Conservation (phyloP, 2,113 vertebrate genomes). For the Vimba vimba region DNA sequence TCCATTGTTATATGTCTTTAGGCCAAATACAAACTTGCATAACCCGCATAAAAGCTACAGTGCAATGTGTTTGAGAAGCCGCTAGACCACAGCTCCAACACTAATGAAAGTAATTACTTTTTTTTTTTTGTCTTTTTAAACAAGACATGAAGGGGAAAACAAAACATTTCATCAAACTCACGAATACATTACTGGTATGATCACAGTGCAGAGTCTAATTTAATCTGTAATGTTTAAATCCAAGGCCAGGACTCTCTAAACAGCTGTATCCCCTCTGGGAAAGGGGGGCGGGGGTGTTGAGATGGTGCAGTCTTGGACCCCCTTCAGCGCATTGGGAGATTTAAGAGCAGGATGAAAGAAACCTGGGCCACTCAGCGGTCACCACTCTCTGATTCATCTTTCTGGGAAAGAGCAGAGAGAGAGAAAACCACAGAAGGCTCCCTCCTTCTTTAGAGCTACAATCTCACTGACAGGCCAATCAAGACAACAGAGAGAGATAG, state of each 20-base stretch:
- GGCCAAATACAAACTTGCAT: not conserved
- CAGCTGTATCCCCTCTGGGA: constrained; percentile 33
- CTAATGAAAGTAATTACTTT: not conserved
- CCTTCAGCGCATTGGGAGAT: constrained; percentile 54
- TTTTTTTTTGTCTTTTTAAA: not conserved
- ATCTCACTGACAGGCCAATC: constrained; percentile 8
- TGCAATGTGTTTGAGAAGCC: not conserved
- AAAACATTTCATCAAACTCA: constrained; percentile 24
- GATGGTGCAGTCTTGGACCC: constrained; percentile 39
- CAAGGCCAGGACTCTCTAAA: constrained; percentile 26
- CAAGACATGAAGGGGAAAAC: constrained; percentile 6
- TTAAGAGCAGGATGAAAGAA: constrained; percentile 65
- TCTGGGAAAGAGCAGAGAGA: constrained; percentile 69
- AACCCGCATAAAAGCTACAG: not conserved
- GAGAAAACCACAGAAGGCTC: constrained; percentile 54
- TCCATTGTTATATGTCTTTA: not conserved
- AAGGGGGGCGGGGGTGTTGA: constrained; percentile 1
- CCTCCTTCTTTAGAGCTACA: constrained; percentile 53
- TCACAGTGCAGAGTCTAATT: constrained; percentile 11
- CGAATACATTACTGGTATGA: constrained; percentile 29
- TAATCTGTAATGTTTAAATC: constrained; percentile 36
- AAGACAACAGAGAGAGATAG: constrained; percentile 5
- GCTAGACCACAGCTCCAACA: not conserved
- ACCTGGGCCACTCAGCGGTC: constrained; percentile 66
- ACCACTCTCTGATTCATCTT: constrained; percentile 70